Evolutionary conservation across 2,888 invertebrate species (phyloP).

Genomic region (Epistrophe eligans): DNA sequence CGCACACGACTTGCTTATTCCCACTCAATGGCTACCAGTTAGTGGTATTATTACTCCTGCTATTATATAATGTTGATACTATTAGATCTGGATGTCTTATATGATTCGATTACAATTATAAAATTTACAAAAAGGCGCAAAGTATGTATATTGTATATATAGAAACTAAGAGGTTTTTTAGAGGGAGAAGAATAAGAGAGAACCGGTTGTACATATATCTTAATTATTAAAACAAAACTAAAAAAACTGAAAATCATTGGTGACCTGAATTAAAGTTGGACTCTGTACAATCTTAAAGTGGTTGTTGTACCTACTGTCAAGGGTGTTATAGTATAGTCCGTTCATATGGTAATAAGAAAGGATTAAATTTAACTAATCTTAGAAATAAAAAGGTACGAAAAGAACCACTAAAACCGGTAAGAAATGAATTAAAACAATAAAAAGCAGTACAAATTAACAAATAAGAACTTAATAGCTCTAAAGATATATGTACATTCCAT

Average conservation of each 20-base stretch:
- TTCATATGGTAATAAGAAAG: too few relatives aligned
- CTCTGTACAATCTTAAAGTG: slow-evolving; percentile 1
- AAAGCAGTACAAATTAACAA: too few relatives aligned
- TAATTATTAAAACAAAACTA: background rate
- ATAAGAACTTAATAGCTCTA: too few relatives aligned
- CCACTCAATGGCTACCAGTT: slow-evolving; percentile 13
- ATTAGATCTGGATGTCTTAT: slow-evolving; percentile 35
- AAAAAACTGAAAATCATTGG: background rate
- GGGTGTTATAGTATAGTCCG: background rate
- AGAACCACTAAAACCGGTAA: too few relatives aligned
- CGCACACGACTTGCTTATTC: slow-evolving; percentile 31
- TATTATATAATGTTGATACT: slow-evolving; percentile 49
- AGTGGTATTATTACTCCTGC: slow-evolving; percentile 15
- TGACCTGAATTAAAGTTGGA: slow-evolving; percentile 6
- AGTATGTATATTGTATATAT: too few relatives aligned
- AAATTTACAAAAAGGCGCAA: slow-evolving; percentile 33
- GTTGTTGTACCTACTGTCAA: background rate
- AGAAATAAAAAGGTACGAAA: too few relatives aligned
- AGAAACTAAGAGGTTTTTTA: background rate
- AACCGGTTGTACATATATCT: slow-evolving; percentile 14
- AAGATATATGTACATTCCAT: too few relatives aligned
- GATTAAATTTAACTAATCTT: too few relatives aligned
- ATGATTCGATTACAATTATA: slow-evolving; percentile 16
- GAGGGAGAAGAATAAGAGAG: background rate
- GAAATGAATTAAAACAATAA: too few relatives aligned